Evolutionary conservation across 2,113 vertebrate genomes (phyloP), one percentile per base, ranked within the genome.

Genomic region (Boleophthalmus pectinirostris): DNA sequence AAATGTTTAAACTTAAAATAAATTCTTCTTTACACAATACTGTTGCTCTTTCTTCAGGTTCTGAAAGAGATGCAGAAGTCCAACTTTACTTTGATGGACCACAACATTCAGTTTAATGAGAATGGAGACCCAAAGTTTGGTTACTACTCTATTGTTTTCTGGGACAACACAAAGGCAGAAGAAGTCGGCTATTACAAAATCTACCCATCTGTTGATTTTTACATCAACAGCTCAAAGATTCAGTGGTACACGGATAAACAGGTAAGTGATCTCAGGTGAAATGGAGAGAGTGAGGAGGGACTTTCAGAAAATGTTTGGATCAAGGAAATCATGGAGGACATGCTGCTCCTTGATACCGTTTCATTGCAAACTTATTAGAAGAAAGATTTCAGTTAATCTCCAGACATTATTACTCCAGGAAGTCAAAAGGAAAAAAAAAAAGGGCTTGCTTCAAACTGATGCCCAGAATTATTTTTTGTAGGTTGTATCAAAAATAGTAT

Each of bases 1-100:
- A 51, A 18, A 51, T 3, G 18, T 16, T 51, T 51, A 51, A 56
- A 56, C 10, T 11, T 23, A 1, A 43, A 43, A 43, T 43, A 43
- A 43, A 0, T 43, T 43, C 23, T 23, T n/a, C 21, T 24, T 20
- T 23, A 21, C 14, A 25, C 3, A 29, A 60, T 23, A 23, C 2
- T 66, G 1, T 46, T 24, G 12, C 11, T 45, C 13, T 16, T 66
- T 43, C 21, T 23, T 49, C 65, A 89, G 75, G 77, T 91, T 75
- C 79, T 93, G n/a, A 68, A 64, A 25, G 79, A 91, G 77, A 69
- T 92, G 46, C 90, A 51, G 74, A 90, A 85, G 64, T 94, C 93
- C 24, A 93, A 95, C 69, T 97, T 97, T 78, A 92, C 78, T 13
- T 86, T 97, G 9, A 81, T 92, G 1, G 73, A 92, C 3, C 81